Base-by-base conservation (phyloP, 1,140 invertebrate species). In the Sitophilus oryzae region DNA sequence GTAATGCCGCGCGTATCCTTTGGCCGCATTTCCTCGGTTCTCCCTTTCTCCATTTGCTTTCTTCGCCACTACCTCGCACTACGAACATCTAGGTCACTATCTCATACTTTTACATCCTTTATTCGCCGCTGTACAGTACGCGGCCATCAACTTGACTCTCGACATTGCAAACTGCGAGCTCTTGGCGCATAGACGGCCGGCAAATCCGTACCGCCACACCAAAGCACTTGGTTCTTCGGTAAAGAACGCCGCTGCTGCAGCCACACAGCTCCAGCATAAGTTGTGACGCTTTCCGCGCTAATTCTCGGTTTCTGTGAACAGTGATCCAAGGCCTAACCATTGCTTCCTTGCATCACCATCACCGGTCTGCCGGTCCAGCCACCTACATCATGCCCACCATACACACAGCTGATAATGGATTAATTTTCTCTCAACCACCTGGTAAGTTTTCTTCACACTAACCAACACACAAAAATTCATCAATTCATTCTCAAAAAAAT, bases 31-130 rank as follows among this genome's bases (percentile, higher is more conserved):
- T 70, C 68, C 63, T 68, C 65, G 63, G 61, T 65, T n/a, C 61
- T 70, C 66, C 67, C 68, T 70, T 70, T 70, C 68, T 69, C 68
- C 67, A 52, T 46, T 57, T 57, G 68, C 68, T 70, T 70, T 70
- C 68, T 67, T 70, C 66, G 63, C 66, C 65, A 64, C 66, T 66
- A 67, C 64, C 67, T 68, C 61, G 63, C n/a, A n/a, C n/a, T n/a
- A n/a, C 64, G 59, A 60, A 52, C 65, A 67, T 69, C 61, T 70
- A 65, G 68, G 68, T 70, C 68, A 70, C 67, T 70, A 69, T 68
- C 67, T 68, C 68, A 66, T 62, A 70, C 64, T 65, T 57, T 57
- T 51, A 51, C 51, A 47, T 42, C 55, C 46, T 55, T 61, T 59
- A 44, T 37, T 54, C 45, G 53, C 48, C 52, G 40, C 40, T 51